These are phyloP conservation scores for Ctenosaura bakeri DNA, from an alignment of 2,797 vertebrate genomes.

Conservation along the genomic window DNA sequence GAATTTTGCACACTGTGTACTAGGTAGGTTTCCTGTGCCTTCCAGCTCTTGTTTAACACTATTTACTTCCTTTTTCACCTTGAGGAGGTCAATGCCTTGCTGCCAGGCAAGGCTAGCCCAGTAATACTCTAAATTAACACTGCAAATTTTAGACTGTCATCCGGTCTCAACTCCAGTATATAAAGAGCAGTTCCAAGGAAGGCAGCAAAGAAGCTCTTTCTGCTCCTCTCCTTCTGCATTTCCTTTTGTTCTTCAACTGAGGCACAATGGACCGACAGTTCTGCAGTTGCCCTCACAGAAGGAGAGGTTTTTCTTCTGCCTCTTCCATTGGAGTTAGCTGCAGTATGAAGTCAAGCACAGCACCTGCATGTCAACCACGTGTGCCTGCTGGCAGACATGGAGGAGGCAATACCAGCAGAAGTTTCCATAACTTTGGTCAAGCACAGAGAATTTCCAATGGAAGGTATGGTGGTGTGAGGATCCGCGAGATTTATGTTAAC, in stretches of 20 bases:
- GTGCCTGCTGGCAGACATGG: conserved; percentile 50
- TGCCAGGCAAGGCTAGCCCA: conserved; percentile 26
- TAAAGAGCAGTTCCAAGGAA: conserved; percentile 61
- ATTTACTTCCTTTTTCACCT: not conserved
- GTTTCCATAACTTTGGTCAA: conserved; percentile 75
- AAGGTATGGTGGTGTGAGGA: conserved; percentile 59
- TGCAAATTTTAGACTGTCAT: conserved; percentile 3
- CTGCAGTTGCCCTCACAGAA: conserved; percentile 56
- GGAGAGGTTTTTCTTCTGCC: conserved; percentile 75
- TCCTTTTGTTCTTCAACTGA: not conserved
- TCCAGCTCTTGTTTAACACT: not conserved
- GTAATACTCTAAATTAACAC: conserved; percentile 30
- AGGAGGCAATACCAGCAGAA: conserved; percentile 73
- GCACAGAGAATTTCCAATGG: conserved; percentile 68
- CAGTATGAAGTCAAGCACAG: conserved; percentile 52
- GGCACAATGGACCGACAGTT: conserved; percentile 76
- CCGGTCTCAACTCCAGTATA: conserved; percentile 67
- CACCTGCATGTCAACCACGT: conserved; percentile 51
- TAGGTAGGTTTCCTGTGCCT: not conserved
- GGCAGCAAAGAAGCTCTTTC: conserved; percentile 46
- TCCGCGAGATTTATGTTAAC: conserved; percentile 80
- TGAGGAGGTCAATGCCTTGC: conserved; percentile 3
- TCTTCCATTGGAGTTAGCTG: conserved; percentile 61
- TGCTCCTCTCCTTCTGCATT: conserved; percentile 14
- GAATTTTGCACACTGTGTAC: not conserved